Percentiles rank a stretch among this genome's conserved stretches.
Conservation (phyloP, 2,113 vertebrate genomes). For the Pteruthius melanotis region DNA sequence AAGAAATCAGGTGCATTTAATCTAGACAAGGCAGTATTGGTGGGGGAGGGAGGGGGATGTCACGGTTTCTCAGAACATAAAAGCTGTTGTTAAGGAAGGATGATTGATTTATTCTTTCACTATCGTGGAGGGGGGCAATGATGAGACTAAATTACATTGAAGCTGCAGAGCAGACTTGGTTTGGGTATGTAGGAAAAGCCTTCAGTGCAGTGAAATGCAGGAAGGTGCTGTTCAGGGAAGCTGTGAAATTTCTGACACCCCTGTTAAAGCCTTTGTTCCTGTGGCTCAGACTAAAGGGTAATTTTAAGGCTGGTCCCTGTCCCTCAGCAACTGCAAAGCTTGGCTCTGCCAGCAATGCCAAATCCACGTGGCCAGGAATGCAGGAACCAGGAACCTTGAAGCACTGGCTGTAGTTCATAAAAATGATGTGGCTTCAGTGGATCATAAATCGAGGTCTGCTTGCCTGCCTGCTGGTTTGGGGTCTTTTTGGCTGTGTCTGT, state of each 20-base stretch:
- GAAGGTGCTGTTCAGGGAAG: background rate
- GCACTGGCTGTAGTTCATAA: background rate
- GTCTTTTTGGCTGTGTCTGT: background rate
- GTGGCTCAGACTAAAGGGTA: background rate
- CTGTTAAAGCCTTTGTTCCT: background rate
- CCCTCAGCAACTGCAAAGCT: background rate
- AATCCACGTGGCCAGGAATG: background rate
- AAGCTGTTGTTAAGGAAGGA: conserved; percentile 39
- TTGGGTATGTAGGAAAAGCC: background rate
- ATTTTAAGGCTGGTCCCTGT: background rate
- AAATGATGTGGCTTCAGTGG: background rate
- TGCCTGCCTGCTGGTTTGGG: background rate
- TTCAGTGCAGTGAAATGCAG: background rate
- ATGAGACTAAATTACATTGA: background rate
- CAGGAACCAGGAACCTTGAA: background rate
- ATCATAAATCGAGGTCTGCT: background rate
- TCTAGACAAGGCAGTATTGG: background rate
- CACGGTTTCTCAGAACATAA: background rate
- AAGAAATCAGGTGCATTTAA: conserved; percentile 31
- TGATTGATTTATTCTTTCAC: conserved; percentile 18
- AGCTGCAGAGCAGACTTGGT: background rate
- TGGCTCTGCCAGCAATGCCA: background rate
- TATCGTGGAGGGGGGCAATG: background rate
- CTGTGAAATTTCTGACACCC: background rate
- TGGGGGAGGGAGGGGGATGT: background rate